Percentiles rank a stretch among this genome's conserved stretches.
These are phyloP conservation scores for Nerophis lumbriciformis DNA, from an alignment of 2,113 vertebrate genomes.

Conservation along the genomic window DNA sequence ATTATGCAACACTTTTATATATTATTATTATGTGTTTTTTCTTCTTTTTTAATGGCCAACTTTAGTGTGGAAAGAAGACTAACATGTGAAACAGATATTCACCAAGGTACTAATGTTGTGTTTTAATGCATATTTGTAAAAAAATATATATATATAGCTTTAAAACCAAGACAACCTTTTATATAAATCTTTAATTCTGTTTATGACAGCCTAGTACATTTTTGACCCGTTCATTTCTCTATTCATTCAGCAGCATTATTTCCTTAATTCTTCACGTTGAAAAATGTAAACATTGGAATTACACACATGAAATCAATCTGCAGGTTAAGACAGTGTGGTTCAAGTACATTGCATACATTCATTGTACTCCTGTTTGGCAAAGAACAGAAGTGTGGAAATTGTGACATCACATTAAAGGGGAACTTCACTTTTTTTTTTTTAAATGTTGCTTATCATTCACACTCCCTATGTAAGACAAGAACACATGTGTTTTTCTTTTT, in stretches of 20 bases:
- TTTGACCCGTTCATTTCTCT: neutral
- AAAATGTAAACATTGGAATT: conserved; percentile 2
- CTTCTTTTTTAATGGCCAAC: too few species aligned
- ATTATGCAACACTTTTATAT: too few species aligned
- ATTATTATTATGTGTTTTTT: too few species aligned
- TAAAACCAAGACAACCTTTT: neutral
- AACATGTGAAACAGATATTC: neutral
- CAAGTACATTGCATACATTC: neutral
- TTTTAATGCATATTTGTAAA: conserved; percentile 23
- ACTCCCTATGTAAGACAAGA: too few species aligned
- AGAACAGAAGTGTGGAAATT: conserved; percentile 5
- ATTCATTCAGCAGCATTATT: neutral
- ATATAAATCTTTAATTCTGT: conserved; percentile 14
- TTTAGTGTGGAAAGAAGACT: too few species aligned
- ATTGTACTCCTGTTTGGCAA: too few species aligned
- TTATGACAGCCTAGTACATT: too few species aligned
- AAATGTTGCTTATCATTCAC: too few species aligned
- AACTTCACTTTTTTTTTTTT: too few species aligned
- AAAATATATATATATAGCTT: neutral
- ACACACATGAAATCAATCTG: neutral
- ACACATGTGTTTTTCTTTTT: too few species aligned
- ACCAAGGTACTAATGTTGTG: conserved; percentile 2
- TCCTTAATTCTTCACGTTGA: neutral
- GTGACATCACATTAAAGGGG: neutral
- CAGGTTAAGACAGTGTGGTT: conserved; percentile 14